Evolutionary conservation across 30 jellyfish, hydroid and myxozoan genomes (phyloP), one percentile per base, ranked within the genome.

Genomic region (Nemopilema nomurai): DNA sequence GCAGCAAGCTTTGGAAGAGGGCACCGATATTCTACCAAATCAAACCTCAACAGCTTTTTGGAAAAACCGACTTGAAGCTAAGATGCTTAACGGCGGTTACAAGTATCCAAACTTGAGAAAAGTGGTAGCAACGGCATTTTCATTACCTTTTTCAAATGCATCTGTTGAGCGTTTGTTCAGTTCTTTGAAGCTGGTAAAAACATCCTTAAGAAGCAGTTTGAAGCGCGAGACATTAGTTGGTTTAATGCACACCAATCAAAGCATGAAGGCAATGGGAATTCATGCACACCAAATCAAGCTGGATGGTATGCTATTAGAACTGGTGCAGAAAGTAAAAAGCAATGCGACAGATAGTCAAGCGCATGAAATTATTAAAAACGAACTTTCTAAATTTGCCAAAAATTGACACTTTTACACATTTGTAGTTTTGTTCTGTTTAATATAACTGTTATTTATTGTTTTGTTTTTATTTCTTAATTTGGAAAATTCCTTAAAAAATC

Each of bases 1-100:
- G 49, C 81, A 70, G 53, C 81, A 70, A 49, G 81, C 81, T 20
- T 22, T 70, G 81, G 81, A 70, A 24, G 53, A 70, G 49, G 81
- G 49, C 24, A 8, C 81, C 57, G 57, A 41, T 41, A 41, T 41
- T 41, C 57, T 41, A 41, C 57, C 57, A 41, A 41, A 41, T 41
- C 57, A 41, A 41, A 41, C 57, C 74, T 24, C 81, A 70, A 22
- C 49, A 49, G 24, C 24, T 24, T 70, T 70, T 6, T 28, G 81
- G 53, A 70, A 28, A 49, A 70, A 70, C 27, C 27, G 81, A 70
- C 24, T 70, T 28, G 81, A 70, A 22, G 53, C 81, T 49, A 70
- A 70, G 53, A 22, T 20, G 24, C 24, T 70, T 22, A 70, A 30
- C 9, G 68, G 81, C 49, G 27, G 57, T 22, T 21, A 30, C 30